Conservation (phyloP, 1,140 invertebrate species). For the Diabrotica virgifera region DNA sequence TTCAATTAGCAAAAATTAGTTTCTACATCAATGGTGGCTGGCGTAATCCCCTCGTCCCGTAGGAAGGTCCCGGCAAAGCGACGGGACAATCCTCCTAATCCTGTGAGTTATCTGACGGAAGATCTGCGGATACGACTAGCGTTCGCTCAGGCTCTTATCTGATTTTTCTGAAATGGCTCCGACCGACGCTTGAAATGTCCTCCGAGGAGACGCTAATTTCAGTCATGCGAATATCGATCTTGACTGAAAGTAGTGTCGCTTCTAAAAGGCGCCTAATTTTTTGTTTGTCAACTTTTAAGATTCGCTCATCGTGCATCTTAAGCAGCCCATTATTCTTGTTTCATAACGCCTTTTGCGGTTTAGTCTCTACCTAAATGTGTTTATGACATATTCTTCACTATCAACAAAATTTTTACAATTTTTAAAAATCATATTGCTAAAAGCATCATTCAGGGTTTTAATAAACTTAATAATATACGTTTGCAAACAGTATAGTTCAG, state of each 20-base stretch:
- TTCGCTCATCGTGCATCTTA: neutral
- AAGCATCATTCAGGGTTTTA: too few species aligned
- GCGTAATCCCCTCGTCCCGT: neutral
- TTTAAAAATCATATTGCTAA: too few species aligned
- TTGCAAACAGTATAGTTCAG: too few species aligned
- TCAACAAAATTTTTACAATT: too few species aligned
- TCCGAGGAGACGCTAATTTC: constrained; percentile 16
- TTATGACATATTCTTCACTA: too few species aligned
- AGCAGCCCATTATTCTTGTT: neutral
- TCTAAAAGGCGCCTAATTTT: constrained; percentile 17
- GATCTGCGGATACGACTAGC: constrained; percentile 18
- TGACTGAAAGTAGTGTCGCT: constrained; percentile 38
- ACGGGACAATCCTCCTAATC: constrained; percentile 13
- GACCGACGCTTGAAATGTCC: constrained; percentile 5
- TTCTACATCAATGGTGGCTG: neutral
- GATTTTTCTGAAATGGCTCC: constrained; percentile 23
- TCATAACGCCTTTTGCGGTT: too few species aligned
- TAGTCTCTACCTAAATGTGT: too few species aligned
- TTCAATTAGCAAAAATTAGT: constrained; percentile 16
- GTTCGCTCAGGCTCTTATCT: constrained; percentile 24
- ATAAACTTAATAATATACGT: too few species aligned
- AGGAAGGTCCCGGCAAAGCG: constrained; percentile 7
- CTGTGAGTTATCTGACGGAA: constrained; percentile 21
- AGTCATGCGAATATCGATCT: constrained; percentile 3
- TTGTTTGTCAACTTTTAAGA: neutral